A percentile compares a stretch with the other conserved stretches of the same genome.
phyloP scores from a whole-genome alignment of 2,797 vertebrate genomes.

The Rhinatrema bivittatum region DNA sequence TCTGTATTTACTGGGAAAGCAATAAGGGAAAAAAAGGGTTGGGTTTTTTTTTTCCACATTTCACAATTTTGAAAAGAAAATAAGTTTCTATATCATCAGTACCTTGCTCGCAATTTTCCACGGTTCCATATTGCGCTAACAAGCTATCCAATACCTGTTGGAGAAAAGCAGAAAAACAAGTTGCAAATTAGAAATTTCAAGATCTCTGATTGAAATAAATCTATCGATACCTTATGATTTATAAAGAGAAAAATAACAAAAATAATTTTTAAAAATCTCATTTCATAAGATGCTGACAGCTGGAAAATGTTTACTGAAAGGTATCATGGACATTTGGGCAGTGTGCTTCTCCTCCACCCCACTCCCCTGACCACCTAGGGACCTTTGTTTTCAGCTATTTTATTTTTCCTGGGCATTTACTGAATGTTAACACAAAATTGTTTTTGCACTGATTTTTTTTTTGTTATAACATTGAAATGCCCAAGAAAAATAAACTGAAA shows the following conservation, averaged over 20 bases:
- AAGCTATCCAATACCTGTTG: slow-evolving; percentile 88
- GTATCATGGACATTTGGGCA: accelerated
- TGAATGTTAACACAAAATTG: too few relatives aligned
- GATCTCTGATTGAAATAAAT: not conserved
- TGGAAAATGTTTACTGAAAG: not conserved
- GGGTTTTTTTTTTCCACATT: slow-evolving; percentile 18
- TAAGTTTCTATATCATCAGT: slow-evolving; percentile 16
- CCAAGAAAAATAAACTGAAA: too few relatives aligned
- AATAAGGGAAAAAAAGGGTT: slow-evolving; percentile 25
- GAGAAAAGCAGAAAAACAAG: slow-evolving; percentile 33
- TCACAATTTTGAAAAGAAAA: slow-evolving; percentile 23
- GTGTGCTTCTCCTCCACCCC: not conserved
- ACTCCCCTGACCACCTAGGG: too few relatives aligned
- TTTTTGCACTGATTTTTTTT: too few relatives aligned
- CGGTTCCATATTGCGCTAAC: slow-evolving; percentile 90
- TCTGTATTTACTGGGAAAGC: slow-evolving; percentile 88
- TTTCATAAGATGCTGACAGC: too few relatives aligned
- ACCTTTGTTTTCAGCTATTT: too few relatives aligned
- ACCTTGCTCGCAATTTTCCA: slow-evolving; percentile 99
- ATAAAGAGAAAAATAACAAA: not conserved
- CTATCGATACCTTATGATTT: not conserved
- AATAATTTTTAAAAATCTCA: accelerated
- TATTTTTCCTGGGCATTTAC: too few relatives aligned
- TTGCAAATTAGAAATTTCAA: slow-evolving; percentile 31
- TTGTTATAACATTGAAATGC: too few relatives aligned